phyloP scores from a whole-genome alignment of 1,140 invertebrate species.

The Drosophila melanica region DNA sequence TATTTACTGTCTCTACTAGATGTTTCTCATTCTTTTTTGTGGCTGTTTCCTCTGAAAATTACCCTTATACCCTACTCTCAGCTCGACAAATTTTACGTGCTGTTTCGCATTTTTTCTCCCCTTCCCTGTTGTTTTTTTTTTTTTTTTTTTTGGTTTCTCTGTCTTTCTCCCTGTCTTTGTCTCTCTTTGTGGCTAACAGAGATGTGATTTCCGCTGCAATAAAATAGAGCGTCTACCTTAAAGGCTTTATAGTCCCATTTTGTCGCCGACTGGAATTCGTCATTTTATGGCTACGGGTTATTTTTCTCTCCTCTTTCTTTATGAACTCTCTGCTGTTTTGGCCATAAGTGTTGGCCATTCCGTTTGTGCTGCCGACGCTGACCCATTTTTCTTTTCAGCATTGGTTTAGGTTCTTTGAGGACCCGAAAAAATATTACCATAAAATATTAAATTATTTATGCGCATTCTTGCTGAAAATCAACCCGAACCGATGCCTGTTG shows the following conservation, averaged over 20 bases:
- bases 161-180: neutral
- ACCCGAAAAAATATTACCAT: constrained; percentile 56
- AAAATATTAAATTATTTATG: constrained; percentile 81
- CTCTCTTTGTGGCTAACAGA: constrained; percentile 31
- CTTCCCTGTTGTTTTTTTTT: neutral
- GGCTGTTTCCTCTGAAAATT: constrained; percentile 49
- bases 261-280: constrained; percentile 61
- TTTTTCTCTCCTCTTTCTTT: constrained; percentile 41
- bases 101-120: constrained; percentile 53
- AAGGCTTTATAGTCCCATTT: constrained; percentile 68
- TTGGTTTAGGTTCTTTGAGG: constrained; percentile 18
- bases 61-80: constrained; percentile 38
- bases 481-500: constrained; percentile 17
- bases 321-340: constrained; percentile 47
- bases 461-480: constrained; percentile 35
- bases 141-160: neutral
- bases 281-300: constrained; percentile 65
- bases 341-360: constrained; percentile 43
- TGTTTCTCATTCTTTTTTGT: constrained; percentile 16
- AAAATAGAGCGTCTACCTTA: constrained; percentile 78
- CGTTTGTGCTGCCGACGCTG: constrained; percentile 3
- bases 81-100: constrained; percentile 74
- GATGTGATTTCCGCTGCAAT: constrained; percentile 76
- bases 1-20: constrained; percentile 62
- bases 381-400: constrained; percentile 36